Base-by-base conservation (phyloP, 1,140 invertebrate species). In the Dendrolimus punctatus region DNA sequence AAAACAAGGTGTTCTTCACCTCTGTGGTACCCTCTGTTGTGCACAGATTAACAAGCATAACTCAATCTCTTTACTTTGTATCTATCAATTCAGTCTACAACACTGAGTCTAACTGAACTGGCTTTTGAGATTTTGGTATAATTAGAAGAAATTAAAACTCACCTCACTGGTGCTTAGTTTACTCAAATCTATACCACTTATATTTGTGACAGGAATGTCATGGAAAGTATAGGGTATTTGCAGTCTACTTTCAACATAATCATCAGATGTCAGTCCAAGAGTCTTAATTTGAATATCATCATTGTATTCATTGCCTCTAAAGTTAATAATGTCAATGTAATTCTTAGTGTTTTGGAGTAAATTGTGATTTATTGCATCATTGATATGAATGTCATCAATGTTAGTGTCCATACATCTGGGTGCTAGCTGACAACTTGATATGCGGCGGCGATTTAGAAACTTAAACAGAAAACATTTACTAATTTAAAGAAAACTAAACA, bases 121-220 rank as follows among this genome's bases (percentile, higher is more conserved):
- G n/a, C n/a, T n/a, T n/a, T n/a, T n/a, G n/a, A 51, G 40, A 40
- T 8, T 9, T 40, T 53, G 5, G 6, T 37, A 53, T n/a, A 23
- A 8, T 46, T 46, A 23, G 4, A 42, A 41, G 2, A 23, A 44
- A 55, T 40, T 6, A 6, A 55, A 55, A 73, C 66, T 71, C 65
- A 82, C 81, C 65, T 77, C 73, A 62, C 72, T 72, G 48, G 45
- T 23, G 23, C 23, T 60, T 53, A 60, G 77, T 69, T 76, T 74
- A 7, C 71, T 70, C 61, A 85, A 72, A 63, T 83, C 76, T 58
- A 85, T 71, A 68, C 73, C 66, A 68, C 67, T 76, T 58, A 79
- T 80, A 53, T 71, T 77, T 53, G 66, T 74, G 44, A 68, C 68
- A 43, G 76, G 69, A 23, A 75, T 51, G 40, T 66, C 55, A 23